Percentiles rank a stretch among this genome's conserved stretches.
phyloP scores from a whole-genome alignment of 2,797 vertebrate species.

The Melanotaenia parkinsoni region DNA sequence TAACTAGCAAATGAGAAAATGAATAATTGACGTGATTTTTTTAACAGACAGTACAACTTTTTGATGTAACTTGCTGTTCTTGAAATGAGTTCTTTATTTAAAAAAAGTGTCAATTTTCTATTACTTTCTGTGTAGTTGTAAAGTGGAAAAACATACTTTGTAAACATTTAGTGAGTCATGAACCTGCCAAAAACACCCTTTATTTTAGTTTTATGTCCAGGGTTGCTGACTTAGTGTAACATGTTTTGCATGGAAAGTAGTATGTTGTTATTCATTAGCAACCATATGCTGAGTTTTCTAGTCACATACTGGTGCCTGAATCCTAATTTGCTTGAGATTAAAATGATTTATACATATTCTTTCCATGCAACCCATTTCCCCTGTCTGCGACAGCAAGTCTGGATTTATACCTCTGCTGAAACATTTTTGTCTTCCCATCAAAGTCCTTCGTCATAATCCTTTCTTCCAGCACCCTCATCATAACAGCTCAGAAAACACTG shows the following conservation, averaged over 20 bases:
- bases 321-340: conserved; percentile 23
- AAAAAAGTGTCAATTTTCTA: conserved; percentile 30
- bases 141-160: conserved; percentile 41
- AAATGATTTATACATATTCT: conserved; percentile 37
- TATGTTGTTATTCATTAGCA: not conserved
- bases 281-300: conserved; percentile 11
- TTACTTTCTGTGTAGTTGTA: conserved; percentile 44
- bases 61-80: not conserved
- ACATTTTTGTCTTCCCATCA: conserved; percentile 25
- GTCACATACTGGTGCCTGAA: not conserved
- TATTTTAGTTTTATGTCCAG: conserved; percentile 18
- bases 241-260: conserved; percentile 8
- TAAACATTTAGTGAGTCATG: conserved; percentile 39
- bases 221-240: not conserved
- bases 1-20: not conserved
- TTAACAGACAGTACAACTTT: conserved; percentile 12
- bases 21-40: conserved; percentile 14
- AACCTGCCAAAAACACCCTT: conserved; percentile 56
- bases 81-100: conserved; percentile 6
- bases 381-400: not conserved
- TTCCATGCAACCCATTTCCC: conserved; percentile 27
- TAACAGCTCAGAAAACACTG: conserved; percentile 10
- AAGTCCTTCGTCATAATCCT: not conserved
- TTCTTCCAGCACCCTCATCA: not conserved
- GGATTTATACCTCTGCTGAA: conserved; percentile 23